Evolutionary conservation across 2,113 vertebrate species (phyloP), one percentile per base, ranked within the genome.

Genomic region (Cynopterus brachyotis): DNA sequence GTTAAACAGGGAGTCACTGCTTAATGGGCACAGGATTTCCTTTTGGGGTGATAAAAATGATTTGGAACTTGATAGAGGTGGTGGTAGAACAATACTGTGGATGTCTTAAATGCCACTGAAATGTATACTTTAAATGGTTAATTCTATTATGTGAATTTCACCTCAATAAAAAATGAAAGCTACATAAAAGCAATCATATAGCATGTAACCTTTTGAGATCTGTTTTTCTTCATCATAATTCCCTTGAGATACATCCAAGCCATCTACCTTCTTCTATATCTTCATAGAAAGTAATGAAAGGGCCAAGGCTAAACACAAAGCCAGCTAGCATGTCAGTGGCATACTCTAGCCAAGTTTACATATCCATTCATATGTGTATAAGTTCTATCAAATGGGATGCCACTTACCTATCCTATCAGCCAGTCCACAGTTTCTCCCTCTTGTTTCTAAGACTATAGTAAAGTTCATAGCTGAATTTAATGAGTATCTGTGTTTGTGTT

Each of bases 201-300:
- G n/a, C n/a, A 70, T 64, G 26, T 55, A 72, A 83, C 20, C 72
- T 84, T 89, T 89, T 96, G 24, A 70, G 37, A 89, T 30, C 35
- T 78, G 45, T 76, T 89, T 89, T 79, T 37, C n/a, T 42, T 57
- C 19, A 72, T 53, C 60, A 47, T 64, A 57, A 89, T 70, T 83
- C 67, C 81, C 35, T 62, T 94, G 80, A 83, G 53, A 83, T 72
- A 7, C 35, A 88, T 62, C 32, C 50, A 89, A 89, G 45, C 37
- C 72, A 69, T 53, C 32, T 83, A 55, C 8, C 69, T 91, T 83
- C 32, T 72, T 30, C 59, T 62, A 9, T 73, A 50, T 81, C 50
- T 90, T 87, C 86, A 95, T 32, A 72, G 75, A 87, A 91, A 70
- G 59, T 11, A n/a, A 89, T 62, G 35, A 75, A 82, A 81, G 15